Evolutionary conservation across 2,797 vertebrate genomes (phyloP), one percentile per base, ranked within the genome.

Genomic region (Argentina silus): DNA sequence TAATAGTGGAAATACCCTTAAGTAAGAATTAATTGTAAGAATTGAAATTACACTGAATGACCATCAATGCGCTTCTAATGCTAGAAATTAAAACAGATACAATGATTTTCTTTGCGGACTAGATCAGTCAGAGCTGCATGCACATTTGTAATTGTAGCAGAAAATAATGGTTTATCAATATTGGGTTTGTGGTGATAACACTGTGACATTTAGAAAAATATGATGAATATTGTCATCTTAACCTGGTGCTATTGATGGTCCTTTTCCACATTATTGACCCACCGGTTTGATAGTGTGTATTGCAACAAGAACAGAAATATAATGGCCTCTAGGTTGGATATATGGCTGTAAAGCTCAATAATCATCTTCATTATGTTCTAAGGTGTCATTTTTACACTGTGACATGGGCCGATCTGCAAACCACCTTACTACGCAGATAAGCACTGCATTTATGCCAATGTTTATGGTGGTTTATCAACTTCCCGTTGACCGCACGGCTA

Each of bases 151-250:
- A 78, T 86, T 88, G 85, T 81, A 89, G 78, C 81, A 66, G 69
- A 83, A 83, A 69, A 78, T 91, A 87, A 87, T 85, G 78, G 84
- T 89, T 84, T 76, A 81, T 85, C 77, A 76, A 85, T 87, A 85
- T 87, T 90, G 88, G 86, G 86, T 78, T 86, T 86, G 87, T 92
- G 87, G 85, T 90, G 87, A 84, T 89, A 89, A 89, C 90, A 90
- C 88, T 91, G 90, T 91, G 89, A 92, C 89, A 84, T 90, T 88
- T 86, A 85, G 87, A 86, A 74, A 15, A 50, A 75, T 84, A 71
- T 70, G 83, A 84, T 86, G 76, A 81, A 85, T 87, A 84, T 90
- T 83, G 88, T 91, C 85, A 85, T 90, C 86, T 86, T 85, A 86
- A 73, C 86, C 83, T 87, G 88, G 86, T 91, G 82, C 86, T 87